phyloP scores from a whole-genome alignment of 2,113 vertebrate species.

The Oostethus manadensis region DNA sequence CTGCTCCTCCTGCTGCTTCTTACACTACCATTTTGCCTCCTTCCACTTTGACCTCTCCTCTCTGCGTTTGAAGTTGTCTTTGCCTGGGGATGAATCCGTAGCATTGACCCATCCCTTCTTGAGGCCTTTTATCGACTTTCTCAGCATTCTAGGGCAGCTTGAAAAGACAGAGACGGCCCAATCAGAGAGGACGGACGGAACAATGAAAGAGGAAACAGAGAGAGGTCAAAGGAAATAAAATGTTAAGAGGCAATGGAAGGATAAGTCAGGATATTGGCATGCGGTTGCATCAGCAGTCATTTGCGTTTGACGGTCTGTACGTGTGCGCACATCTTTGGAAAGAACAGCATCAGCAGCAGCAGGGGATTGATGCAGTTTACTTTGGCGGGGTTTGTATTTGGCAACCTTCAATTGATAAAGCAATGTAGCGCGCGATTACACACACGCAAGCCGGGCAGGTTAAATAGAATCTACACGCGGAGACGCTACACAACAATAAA shows the following conservation, averaged over 20 bases:
- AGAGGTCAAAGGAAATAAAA: constrained; percentile 9
- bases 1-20: neutral
- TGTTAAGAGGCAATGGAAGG: constrained; percentile 25
- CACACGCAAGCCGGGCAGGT: constrained; percentile 38
- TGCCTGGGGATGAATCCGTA: constrained; percentile 35
- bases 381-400: constrained; percentile 38
- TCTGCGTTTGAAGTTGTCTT: constrained; percentile 41
- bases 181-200: constrained; percentile 10
- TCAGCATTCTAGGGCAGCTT: constrained; percentile 29
- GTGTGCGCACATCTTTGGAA: constrained; percentile 27
- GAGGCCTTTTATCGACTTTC: constrained; percentile 40
- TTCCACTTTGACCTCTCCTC: constrained; percentile 27
- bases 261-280: constrained; percentile 39
- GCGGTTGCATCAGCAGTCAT: constrained; percentile 53
- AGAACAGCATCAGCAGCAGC: constrained; percentile 33
- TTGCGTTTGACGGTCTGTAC: constrained; percentile 7
- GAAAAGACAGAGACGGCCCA: constrained; percentile 1
- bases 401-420: constrained; percentile 34
- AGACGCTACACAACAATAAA: constrained; percentile 20
- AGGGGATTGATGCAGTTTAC: constrained; percentile 38
- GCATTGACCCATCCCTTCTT: constrained; percentile 40
- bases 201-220: constrained; percentile 24
- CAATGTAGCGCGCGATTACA: constrained; percentile 47
- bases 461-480: constrained; percentile 35
- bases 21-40: neutral